Evolutionary conservation across 2,113 vertebrate genomes (phyloP).

Genomic region (Hypanus sabinus): DNA sequence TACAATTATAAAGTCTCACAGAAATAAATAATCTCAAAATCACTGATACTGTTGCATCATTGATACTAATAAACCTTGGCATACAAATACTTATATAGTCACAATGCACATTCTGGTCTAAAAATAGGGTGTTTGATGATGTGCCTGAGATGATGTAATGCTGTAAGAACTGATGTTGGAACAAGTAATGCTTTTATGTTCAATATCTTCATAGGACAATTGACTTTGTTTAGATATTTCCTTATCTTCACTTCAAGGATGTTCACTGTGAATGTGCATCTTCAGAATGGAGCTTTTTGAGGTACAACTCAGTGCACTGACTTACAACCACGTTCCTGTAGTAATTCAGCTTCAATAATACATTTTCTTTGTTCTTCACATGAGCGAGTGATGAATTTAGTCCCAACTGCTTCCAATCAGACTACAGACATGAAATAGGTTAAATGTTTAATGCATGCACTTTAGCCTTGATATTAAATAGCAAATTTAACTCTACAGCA

Average conservation of each 20-base stretch:
- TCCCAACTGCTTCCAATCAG: not conserved
- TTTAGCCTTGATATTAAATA: not conserved
- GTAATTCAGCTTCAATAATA: not conserved
- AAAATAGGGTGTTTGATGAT: slow-evolving; percentile 31
- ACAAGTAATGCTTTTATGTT: slow-evolving; percentile 24
- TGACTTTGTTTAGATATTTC: not conserved
- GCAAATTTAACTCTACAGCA: not conserved
- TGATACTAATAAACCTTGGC: slow-evolving; percentile 8
- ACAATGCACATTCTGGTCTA: slow-evolving; percentile 28
- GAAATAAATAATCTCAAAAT: slow-evolving; percentile 29
- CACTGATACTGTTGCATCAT: slow-evolving; percentile 24
- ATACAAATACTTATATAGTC: slow-evolving; percentile 25
- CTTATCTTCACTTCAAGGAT: slow-evolving; percentile 26
- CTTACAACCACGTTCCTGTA: not conserved
- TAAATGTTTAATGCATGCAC: not conserved
- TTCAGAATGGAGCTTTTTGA: not conserved
- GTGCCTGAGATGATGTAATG: slow-evolving; percentile 31
- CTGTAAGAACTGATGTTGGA: slow-evolving; percentile 30
- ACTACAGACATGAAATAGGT: not conserved
- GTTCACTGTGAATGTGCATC: not conserved
- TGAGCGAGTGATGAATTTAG: not conserved
- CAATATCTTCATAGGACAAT: slow-evolving; percentile 1
- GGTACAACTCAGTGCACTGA: not conserved
- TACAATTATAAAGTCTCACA: not conserved
- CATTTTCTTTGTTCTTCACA: not conserved